Percentiles rank a stretch among this genome's conserved stretches.
Evolutionary conservation across 2,888 invertebrate species (phyloP).

Genomic region (Beris morrisii): DNA sequence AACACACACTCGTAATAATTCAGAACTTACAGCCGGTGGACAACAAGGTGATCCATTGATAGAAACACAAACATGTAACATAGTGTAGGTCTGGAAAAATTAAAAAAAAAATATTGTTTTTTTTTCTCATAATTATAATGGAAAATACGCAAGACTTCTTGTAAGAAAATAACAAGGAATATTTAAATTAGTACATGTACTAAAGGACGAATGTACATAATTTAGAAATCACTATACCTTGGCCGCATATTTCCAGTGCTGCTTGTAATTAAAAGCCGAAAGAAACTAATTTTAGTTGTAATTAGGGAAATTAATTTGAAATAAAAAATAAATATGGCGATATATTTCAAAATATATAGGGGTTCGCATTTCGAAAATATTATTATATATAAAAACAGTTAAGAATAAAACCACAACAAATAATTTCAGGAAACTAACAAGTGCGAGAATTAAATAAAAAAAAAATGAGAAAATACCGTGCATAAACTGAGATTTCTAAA

Average conservation of each 20-base stretch:
- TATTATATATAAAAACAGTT: too few species aligned
- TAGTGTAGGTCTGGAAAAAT: conserved; percentile 80
- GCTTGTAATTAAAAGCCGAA: conserved; percentile 43
- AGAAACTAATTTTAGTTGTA: background rate
- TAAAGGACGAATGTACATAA: background rate
- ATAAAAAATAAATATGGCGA: background rate
- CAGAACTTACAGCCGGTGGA: conserved; percentile 71
- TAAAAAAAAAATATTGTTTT: conserved; percentile 19
- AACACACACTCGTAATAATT: conserved; percentile 7
- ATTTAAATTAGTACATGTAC: too few species aligned
- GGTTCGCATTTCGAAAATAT: too few species aligned
- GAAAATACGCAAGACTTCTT: conserved; percentile 9
- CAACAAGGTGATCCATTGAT: conserved; percentile 85
- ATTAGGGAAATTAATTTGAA: conserved; percentile 11
- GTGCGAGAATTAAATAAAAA: background rate
- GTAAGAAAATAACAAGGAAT: conserved; percentile 16
- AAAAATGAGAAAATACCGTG: background rate
- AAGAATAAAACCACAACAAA: too few species aligned
- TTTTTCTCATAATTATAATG: background rate
- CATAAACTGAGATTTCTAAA: too few species aligned
- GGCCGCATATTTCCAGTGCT: conserved; percentile 56
- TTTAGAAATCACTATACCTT: conserved; percentile 47
- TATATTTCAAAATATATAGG: too few species aligned
- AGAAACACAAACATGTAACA: conserved; percentile 84
- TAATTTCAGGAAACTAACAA: background rate